Conservation (phyloP, 2,888 invertebrate species). For the Parnassius mnemosyne region DNA sequence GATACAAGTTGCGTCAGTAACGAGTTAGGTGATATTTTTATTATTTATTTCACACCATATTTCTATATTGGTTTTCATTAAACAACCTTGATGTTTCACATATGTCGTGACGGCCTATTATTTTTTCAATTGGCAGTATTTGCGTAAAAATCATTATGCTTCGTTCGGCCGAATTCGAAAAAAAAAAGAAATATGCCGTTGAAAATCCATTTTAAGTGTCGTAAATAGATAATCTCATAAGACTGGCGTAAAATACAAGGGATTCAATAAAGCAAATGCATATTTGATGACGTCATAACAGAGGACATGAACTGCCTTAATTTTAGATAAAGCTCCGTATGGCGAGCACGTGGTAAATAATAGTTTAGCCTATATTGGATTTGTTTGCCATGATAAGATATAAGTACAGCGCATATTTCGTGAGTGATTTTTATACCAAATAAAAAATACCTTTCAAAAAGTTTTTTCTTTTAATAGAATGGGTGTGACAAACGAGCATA, state of each 20-base stretch:
- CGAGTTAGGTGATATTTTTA: too few relatives aligned
- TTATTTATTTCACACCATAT: too few relatives aligned
- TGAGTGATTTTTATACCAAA: too few relatives aligned
- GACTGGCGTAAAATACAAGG: conserved; percentile 21
- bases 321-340: conserved; percentile 8
- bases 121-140: too few relatives aligned
- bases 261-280: conserved; percentile 36
- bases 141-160: too few relatives aligned
- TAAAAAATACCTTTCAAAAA: not conserved
- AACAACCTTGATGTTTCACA: too few relatives aligned
- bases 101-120: too few relatives aligned
- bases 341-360: conserved; percentile 1
- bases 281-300: conserved; percentile 37
- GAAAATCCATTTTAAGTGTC: not conserved
- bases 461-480: not conserved
- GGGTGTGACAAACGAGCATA: too few relatives aligned
- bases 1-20: too few relatives aligned
- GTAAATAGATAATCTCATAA: conserved; percentile 2
- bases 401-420: not conserved
- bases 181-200: too few relatives aligned
- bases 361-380: conserved; percentile 14
- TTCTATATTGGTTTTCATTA: too few relatives aligned
- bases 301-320: conserved; percentile 23
- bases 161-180: too few relatives aligned
- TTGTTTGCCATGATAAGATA: conserved; percentile 8